A percentile compares a stretch with the other conserved stretches of the same genome.
These are phyloP conservation scores for Trachelus troglodyta DNA, from an alignment of 2,888 invertebrate species.

Conservation along the genomic window DNA sequence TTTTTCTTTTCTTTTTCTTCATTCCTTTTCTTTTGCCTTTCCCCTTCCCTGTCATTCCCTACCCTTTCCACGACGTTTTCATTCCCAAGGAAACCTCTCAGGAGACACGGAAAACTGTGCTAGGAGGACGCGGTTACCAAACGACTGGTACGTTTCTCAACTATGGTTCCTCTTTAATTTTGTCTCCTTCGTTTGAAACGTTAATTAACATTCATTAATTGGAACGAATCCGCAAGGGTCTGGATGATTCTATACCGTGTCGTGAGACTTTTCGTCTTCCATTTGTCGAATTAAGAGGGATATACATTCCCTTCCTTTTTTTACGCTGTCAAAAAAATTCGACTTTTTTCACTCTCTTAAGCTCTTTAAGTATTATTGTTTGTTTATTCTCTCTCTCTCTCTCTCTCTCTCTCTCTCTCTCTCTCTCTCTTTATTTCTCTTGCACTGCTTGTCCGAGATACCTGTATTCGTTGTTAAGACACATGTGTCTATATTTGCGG, in stretches of 20 bases:
- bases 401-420: too few species aligned
- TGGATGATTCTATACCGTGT: neutral
- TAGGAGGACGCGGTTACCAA: neutral
- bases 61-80: neutral
- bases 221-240: constrained; percentile 27
- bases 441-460: neutral
- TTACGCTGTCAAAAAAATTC: neutral
- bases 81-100: neutral
- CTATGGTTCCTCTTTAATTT: neutral
- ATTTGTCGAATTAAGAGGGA: constrained; percentile 23
- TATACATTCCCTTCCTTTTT: neutral
- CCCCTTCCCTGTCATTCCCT: constrained; percentile 8
- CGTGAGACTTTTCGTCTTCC: neutral
- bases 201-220: constrained; percentile 34
- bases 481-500: neutral
- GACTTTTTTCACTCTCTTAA: neutral
- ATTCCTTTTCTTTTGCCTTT: neutral
- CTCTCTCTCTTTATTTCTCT: too few species aligned
- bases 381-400: neutral
- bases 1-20: constrained; percentile 3
- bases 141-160: neutral
- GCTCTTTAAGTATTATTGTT: neutral
- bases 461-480: neutral
- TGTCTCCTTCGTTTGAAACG: constrained; percentile 2
- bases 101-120: neutral